Percentiles rank a stretch among this genome's conserved stretches.
Evolutionary conservation across 2,113 vertebrate species (phyloP).

Genomic region (Myotis brandtii): DNA sequence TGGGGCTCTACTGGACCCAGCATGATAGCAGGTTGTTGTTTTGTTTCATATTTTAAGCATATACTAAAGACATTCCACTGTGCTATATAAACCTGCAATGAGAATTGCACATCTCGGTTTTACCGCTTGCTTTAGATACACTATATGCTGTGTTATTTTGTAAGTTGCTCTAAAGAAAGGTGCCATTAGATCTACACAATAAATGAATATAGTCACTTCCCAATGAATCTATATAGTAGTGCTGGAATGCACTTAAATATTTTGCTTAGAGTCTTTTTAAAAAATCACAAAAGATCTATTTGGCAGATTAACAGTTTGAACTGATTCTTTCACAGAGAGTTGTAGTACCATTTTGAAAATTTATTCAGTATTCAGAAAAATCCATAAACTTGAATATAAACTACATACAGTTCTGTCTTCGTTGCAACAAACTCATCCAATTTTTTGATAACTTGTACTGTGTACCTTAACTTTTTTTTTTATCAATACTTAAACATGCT

Average conservation of each 20-base stretch:
- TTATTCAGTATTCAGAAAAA: slow-evolving; percentile 66
- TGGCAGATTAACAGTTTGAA: background rate
- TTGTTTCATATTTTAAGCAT: background rate
- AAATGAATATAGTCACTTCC: slow-evolving; percentile 24
- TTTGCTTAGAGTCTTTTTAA: slow-evolving; percentile 32
- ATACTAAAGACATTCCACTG: slow-evolving; percentile 15
- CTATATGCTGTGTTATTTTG: slow-evolving; percentile 42
- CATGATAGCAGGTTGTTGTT: slow-evolving; percentile 53
- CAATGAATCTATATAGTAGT: slow-evolving; percentile 25
- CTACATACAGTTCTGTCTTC: slow-evolving; percentile 32
- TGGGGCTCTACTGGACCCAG: too few species aligned
- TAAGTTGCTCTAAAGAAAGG: slow-evolving; percentile 59
- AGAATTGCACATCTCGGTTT: slow-evolving; percentile 58
- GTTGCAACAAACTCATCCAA: slow-evolving; percentile 59
- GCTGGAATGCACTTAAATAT: slow-evolving; percentile 45
- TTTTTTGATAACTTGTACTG: slow-evolving; percentile 44
- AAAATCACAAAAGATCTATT: slow-evolving; percentile 39
- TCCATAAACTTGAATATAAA: slow-evolving; percentile 61
- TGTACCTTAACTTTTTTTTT: slow-evolving; percentile 67
- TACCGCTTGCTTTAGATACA: slow-evolving; percentile 1
- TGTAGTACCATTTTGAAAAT: slow-evolving; percentile 67
- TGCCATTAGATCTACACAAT: slow-evolving; percentile 28
- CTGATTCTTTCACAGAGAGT: background rate
- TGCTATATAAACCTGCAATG: slow-evolving; percentile 61
- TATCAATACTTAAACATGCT: slow-evolving; percentile 71